Conservation (phyloP, 2,797 vertebrate species). For the Bucorvus abyssinicus region DNA sequence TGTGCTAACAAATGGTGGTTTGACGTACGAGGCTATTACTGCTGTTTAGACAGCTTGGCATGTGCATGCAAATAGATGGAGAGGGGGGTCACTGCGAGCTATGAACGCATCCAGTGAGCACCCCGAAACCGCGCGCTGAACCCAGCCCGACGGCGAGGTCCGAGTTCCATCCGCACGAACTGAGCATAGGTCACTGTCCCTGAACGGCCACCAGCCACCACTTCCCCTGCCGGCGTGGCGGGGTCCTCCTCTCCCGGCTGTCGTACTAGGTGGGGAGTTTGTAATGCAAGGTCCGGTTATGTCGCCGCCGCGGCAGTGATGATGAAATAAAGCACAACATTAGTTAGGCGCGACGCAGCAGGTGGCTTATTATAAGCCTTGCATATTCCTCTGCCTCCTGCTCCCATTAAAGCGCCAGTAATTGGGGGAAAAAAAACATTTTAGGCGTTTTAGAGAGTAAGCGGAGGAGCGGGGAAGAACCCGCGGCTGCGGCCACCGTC, state of each 20-base stretch:
- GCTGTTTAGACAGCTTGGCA: not conserved
- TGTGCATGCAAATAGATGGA: not conserved
- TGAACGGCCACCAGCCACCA: not conserved
- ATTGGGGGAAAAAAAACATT: not conserved
- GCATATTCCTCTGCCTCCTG: not conserved
- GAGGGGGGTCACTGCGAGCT: not conserved
- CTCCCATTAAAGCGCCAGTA: not conserved
- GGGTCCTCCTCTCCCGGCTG: not conserved
- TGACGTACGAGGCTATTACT: not conserved
- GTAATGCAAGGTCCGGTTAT: not conserved
- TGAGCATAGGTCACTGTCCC: not conserved
- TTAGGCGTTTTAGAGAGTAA: not conserved
- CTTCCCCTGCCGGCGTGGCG: not conserved
- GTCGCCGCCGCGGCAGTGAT: not conserved
- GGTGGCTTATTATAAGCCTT: not conserved
- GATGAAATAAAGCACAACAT: not conserved
- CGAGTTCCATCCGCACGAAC: not conserved
- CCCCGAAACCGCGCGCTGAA: not conserved
- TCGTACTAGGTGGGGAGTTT: not conserved
- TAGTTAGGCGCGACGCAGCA: not conserved
- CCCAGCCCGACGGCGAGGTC: not conserved
- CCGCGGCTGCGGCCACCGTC: not conserved
- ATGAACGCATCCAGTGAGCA: not conserved
- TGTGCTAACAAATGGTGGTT: conserved; percentile 11
- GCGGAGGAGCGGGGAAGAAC: not conserved